Conservation (phyloP, 2,797 vertebrate species). For the Lacerta bilineata region DNA sequence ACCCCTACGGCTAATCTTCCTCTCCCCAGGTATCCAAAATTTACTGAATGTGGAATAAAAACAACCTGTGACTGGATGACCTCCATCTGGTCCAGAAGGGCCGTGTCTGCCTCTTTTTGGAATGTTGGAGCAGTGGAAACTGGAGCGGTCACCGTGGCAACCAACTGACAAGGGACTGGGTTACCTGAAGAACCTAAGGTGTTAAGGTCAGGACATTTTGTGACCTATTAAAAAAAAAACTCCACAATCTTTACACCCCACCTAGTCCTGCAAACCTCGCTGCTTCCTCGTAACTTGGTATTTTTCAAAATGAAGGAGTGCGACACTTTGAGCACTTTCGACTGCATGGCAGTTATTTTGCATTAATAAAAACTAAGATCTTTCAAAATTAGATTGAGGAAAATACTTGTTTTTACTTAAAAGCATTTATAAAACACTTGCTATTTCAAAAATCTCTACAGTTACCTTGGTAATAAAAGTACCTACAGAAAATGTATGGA, state of each 20-base stretch:
- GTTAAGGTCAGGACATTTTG: neutral
- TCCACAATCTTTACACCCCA: neutral
- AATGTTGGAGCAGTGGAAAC: neutral
- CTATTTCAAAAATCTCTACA: no score
- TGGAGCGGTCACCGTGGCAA: neutral
- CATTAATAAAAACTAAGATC: neutral
- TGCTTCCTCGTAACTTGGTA: neutral
- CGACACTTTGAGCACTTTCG: no score
- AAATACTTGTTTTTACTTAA: neutral
- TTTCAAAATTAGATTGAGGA: neutral
- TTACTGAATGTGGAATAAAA: neutral
- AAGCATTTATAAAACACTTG: neutral
- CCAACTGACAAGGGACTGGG: slow-evolving; percentile 20
- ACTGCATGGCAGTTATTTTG: no score
- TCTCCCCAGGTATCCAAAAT: neutral
- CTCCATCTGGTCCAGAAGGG: neutral
- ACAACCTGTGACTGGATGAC: neutral
- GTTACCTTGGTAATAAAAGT: neutral
- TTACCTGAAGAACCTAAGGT: neutral
- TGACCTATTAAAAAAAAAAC: neutral
- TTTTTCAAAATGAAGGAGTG: neutral
- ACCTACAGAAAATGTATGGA: neutral
- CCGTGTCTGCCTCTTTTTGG: neutral
- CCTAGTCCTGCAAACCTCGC: neutral
- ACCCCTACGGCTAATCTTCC: neutral